phyloP scores from a whole-genome alignment of 2,113 vertebrate genomes.

The Oryzias woworae region DNA sequence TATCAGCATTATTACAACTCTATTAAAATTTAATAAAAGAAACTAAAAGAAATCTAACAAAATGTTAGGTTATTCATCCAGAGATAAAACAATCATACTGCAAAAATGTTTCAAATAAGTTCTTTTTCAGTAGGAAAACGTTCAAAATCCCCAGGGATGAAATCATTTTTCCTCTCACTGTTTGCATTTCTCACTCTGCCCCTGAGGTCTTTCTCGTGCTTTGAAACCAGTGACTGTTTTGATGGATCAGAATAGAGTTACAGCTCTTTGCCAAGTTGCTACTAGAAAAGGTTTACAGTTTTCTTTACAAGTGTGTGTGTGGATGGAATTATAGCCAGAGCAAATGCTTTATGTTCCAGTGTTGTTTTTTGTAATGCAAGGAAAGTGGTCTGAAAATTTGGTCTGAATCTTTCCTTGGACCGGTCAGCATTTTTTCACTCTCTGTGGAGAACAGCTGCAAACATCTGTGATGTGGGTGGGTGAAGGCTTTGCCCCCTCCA shows the following conservation, averaged over 20 bases:
- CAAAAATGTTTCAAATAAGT: no score
- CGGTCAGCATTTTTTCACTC: constrained; percentile 44
- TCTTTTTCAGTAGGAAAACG: no score
- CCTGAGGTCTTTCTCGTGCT: constrained; percentile 56
- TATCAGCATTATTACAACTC: no score
- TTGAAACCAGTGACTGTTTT: constrained; percentile 42
- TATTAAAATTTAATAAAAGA: no score
- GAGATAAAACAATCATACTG: no score
- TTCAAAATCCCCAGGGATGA: no score
- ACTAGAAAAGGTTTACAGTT: constrained; percentile 71
- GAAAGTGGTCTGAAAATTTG: constrained; percentile 36
- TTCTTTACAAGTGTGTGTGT: constrained; percentile 33
- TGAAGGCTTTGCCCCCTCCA: constrained; percentile 27
- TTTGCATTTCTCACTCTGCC: no score
- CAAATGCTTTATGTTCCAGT: constrained; percentile 36
- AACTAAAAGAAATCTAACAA: no score
- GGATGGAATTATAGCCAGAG: constrained; percentile 10
- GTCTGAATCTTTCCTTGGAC: constrained; percentile 2
- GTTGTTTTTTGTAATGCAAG: constrained; percentile 53
- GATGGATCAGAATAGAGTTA: constrained; percentile 61
- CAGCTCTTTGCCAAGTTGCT: constrained; percentile 65
- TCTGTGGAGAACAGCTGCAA: constrained; percentile 67
- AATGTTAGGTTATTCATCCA: no score
- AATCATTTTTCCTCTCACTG: no score
- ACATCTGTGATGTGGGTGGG: constrained; percentile 68